Percentiles rank a stretch among this genome's conserved stretches.
These are phyloP conservation scores for Phalacrocorax brasilianus DNA, from an alignment of 2,113 vertebrate genomes.

Conservation along the genomic window DNA sequence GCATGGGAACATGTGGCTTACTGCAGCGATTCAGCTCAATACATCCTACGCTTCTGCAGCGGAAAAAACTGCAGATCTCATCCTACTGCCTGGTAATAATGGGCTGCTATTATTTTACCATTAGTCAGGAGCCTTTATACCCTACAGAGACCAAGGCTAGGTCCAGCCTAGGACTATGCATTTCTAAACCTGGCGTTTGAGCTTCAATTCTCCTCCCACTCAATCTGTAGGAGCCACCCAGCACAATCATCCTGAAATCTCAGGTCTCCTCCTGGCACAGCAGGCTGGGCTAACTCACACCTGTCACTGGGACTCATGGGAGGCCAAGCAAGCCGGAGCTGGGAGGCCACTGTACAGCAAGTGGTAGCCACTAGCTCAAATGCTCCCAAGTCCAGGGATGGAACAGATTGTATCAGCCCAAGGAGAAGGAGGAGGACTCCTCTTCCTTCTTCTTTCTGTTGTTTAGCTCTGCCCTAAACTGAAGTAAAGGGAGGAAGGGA, in stretches of 20 bases:
- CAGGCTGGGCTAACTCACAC: background rate
- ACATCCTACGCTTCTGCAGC: background rate
- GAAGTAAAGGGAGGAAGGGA: background rate
- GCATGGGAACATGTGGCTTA: background rate
- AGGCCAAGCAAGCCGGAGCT: background rate
- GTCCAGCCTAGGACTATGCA: background rate
- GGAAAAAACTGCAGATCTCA: background rate
- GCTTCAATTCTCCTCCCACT: background rate
- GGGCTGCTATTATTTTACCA: background rate
- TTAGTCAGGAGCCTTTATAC: background rate
- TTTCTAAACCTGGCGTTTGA: background rate
- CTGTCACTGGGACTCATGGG: accelerated
- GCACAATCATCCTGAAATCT: background rate
- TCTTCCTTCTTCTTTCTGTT: background rate
- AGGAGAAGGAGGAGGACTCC: background rate
- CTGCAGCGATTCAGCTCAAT: background rate
- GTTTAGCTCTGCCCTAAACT: background rate
- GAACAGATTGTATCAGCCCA: background rate
- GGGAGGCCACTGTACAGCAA: background rate
- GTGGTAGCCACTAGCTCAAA: background rate
- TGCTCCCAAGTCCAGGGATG: background rate
- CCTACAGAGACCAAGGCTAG: background rate
- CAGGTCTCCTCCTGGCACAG: background rate
- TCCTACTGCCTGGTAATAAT: background rate
- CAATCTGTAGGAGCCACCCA: background rate